Evolutionary conservation across 2,113 vertebrate species (phyloP).

Genomic region (Plestiodon gilberti): DNA sequence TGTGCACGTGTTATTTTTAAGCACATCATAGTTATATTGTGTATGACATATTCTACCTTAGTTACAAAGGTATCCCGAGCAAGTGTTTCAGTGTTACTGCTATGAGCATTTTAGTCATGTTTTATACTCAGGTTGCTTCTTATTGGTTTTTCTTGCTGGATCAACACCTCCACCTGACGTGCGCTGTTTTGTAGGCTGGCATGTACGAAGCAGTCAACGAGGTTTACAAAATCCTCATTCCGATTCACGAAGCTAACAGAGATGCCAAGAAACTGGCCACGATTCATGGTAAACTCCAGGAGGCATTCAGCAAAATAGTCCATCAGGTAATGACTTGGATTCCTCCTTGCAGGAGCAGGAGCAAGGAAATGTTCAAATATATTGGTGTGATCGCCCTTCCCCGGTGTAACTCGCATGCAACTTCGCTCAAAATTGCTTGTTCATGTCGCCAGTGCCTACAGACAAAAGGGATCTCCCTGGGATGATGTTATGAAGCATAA

Average conservation of each 20-base stretch:
- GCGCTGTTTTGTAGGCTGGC: constrained; percentile 84
- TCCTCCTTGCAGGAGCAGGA: constrained; percentile 44
- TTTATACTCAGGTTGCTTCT: background rate
- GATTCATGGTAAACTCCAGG: constrained; percentile 99
- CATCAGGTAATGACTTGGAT: constrained; percentile 90
- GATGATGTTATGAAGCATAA: background rate
- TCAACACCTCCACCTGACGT: constrained; percentile 38
- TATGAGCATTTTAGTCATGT: constrained; percentile 6
- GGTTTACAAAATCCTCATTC: constrained; percentile 99
- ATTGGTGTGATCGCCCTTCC: background rate
- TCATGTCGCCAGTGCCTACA: background rate
- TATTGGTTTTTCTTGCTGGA: constrained; percentile 36
- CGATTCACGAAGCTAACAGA: constrained; percentile 95
- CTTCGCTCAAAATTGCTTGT: background rate
- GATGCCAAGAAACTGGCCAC: constrained; percentile 97
- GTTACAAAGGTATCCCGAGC: background rate
- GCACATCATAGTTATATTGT: background rate
- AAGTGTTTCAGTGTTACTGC: background rate
- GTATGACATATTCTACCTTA: background rate
- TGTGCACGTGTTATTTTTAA: background rate
- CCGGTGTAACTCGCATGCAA: background rate
- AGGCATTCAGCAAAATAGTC: constrained; percentile 99
- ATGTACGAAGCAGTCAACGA: constrained; percentile 99
- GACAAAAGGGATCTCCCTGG: too few species aligned
- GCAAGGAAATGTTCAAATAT: constrained; percentile 29